phyloP scores from a whole-genome alignment of 2,797 vertebrate species.

The Pseudocheirus occidentalis region DNA sequence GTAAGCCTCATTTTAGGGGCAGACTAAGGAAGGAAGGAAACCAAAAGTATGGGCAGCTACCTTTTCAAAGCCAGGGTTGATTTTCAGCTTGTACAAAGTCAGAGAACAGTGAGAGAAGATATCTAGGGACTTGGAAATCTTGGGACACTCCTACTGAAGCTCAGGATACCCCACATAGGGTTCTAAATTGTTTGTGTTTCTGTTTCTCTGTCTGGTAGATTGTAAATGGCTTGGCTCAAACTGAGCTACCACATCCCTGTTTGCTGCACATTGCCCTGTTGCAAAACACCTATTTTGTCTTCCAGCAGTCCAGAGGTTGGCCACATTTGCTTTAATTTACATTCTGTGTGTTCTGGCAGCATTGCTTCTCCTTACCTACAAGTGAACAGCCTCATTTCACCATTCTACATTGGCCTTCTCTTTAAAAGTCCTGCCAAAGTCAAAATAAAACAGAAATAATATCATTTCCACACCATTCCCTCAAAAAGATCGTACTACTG shows the following conservation, averaged over 20 bases:
- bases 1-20: background rate
- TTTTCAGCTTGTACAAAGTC: slow-evolving; percentile 17
- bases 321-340: slow-evolving; percentile 28
- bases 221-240: background rate
- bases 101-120: slow-evolving; percentile 3
- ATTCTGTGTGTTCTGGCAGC: background rate
- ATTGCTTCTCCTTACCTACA: slow-evolving; percentile 18
- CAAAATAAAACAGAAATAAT: slow-evolving; percentile 46
- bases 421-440: slow-evolving; percentile 13
- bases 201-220: slow-evolving; percentile 16
- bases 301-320: background rate
- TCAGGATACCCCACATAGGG: background rate
- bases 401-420: background rate
- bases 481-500: slow-evolving; percentile 23
- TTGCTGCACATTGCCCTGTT: background rate
- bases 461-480: background rate
- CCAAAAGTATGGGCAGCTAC: background rate
- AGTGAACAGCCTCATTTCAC: slow-evolving; percentile 19
- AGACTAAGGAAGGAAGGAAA: background rate
- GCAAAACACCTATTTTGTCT: background rate
- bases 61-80: slow-evolving; percentile 43
- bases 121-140: background rate
- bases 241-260: background rate
- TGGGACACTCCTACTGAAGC: background rate
- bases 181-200: slow-evolving; percentile 4